phyloP scores from a whole-genome alignment of 2,797 vertebrate genomes.

The Sebastes wilsoni region DNA sequence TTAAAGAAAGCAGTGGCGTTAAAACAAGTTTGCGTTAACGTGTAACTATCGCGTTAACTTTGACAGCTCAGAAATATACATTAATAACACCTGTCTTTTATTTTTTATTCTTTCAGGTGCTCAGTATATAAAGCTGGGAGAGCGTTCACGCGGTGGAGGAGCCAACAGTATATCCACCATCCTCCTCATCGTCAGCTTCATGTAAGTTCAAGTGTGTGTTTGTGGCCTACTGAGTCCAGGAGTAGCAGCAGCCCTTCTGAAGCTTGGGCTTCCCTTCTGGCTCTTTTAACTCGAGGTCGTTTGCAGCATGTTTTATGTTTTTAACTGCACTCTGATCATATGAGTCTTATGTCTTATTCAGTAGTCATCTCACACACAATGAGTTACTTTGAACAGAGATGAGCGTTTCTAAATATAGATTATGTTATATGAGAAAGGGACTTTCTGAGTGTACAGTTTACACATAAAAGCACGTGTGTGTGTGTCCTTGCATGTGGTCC shows the following conservation, averaged over 20 bases:
- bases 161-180: conserved; percentile 84
- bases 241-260: background rate
- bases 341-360: background rate
- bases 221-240: background rate
- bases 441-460: background rate
- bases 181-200: conserved; percentile 91
- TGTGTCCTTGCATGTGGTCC: background rate
- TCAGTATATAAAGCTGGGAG: conserved; percentile 75
- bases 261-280: background rate
- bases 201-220: conserved; percentile 80
- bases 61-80: background rate
- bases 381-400: background rate
- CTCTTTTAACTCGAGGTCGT: background rate
- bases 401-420: background rate
- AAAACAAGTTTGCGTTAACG: too few relatives aligned
- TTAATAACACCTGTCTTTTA: background rate
- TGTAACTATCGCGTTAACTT: too few relatives aligned
- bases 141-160: conserved; percentile 68
- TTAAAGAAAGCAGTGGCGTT: too few relatives aligned
- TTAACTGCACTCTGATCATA: background rate
- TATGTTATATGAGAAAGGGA: background rate
- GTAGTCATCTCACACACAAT: background rate
- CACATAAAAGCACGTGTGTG: background rate
- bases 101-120: conserved; percentile 68
- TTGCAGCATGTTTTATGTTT: background rate